Percentiles rank a stretch among this genome's conserved stretches.
These are phyloP conservation scores for Lymantria dispar DNA, from an alignment of 2,888 invertebrate species.

Conservation along the genomic window DNA sequence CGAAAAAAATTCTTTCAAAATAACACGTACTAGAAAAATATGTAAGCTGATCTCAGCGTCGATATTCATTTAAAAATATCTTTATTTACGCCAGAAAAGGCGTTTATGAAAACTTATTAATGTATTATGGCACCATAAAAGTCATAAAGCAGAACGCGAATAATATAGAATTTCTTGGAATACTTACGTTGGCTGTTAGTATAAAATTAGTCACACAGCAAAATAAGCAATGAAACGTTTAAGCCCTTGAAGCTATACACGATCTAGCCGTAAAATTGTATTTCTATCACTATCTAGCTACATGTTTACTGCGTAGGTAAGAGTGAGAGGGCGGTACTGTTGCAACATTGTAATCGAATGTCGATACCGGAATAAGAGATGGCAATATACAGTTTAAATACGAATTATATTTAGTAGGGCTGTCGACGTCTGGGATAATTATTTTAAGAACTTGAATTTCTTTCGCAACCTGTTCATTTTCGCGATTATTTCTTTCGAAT, in stretches of 20 bases:
- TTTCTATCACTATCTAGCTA: slow-evolving; percentile 41
- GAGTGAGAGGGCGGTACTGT: slow-evolving; percentile 40
- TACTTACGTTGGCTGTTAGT: slow-evolving; percentile 46
- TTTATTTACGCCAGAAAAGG: neutral
- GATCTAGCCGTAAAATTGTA: slow-evolving; percentile 64
- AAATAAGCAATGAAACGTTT: slow-evolving; percentile 72
- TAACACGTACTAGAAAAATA: too few species aligned
- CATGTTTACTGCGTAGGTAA: slow-evolving; percentile 17
- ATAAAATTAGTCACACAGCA: slow-evolving; percentile 74
- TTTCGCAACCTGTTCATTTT: neutral
- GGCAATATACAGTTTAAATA: slow-evolving; percentile 48
- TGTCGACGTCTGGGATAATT: slow-evolving; percentile 8
- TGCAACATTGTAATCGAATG: slow-evolving; percentile 63
- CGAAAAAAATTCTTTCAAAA: too few species aligned
- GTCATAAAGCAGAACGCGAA: slow-evolving; percentile 29
- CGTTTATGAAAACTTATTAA: slow-evolving; percentile 23
- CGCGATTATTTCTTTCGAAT: neutral
- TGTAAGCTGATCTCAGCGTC: too few species aligned
- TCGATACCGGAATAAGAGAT: slow-evolving; percentile 64
- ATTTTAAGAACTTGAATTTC: neutral
- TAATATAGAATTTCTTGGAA: slow-evolving; percentile 50
- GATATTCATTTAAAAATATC: neutral
- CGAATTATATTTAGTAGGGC: slow-evolving; percentile 25
- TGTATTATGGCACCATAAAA: slow-evolving; percentile 20
- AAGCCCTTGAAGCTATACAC: slow-evolving; percentile 63